Evolutionary conservation across 1,140 invertebrate species (phyloP), one percentile per base, ranked within the genome.

Genomic region (Heliothis subflexa): DNA sequence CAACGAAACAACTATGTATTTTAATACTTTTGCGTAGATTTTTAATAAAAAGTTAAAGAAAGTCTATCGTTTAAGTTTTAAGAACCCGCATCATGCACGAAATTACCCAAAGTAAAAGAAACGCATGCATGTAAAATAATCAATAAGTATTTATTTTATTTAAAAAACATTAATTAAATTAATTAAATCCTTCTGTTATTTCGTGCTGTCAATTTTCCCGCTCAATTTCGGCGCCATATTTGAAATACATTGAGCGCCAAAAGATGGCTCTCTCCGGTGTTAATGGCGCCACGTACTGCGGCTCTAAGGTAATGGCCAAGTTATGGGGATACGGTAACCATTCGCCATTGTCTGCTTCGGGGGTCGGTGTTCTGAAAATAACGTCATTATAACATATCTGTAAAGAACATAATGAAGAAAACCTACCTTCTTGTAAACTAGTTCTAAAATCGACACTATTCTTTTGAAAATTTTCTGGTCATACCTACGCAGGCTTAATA

Each of bases 271-370:
- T 68, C 2, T 94, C 92, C 0, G 88, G 87, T 5, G 92, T 94
- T 0, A 94, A 81, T 0, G 91, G 87, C 0, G 88, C 83, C 0
- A 94, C 91, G 71, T 94, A 94, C 62, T 92, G 88, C 0, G 93
- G 91, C 64, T 93, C 93, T 55, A 93, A 64, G 33, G 81, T 82
- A 3, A 94, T 89, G 0, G 87, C 88, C 40, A 94, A 62, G 28
- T 93, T 85, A 70, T 94, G 81, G 5, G 92, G 91, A 47, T 88
- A 85, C 10, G 91, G 91, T 0, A 94, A 74, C 92, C 92, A 94
- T 74, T 88, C 87, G 0, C 91, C 91, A 50, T 89, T 90, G 4
- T 64, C 83, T 0, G 85, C 73, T 11, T 94, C 91, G 12, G 91
- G 90, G 1, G 92, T 93, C 21, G 92, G 92, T 13, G 86, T 83